Evolutionary conservation across 2,797 vertebrate genomes (phyloP).

Genomic region (Gorsachius magnificus): DNA sequence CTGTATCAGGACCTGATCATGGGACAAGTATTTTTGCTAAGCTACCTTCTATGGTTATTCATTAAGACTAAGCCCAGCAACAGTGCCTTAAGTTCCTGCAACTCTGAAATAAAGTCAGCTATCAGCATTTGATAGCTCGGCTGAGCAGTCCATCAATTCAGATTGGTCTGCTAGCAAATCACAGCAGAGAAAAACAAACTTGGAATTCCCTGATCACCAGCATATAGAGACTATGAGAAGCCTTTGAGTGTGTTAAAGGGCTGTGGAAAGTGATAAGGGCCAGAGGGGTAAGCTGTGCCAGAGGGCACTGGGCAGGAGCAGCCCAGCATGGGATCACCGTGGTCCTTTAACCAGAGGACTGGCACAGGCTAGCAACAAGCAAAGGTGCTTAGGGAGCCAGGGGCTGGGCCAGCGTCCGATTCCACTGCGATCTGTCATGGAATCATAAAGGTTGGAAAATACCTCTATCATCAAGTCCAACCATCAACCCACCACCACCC

Average conservation of each 20-base stretch:
- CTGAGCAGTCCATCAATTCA: not conserved
- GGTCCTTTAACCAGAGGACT: not conserved
- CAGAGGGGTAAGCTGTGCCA: not conserved
- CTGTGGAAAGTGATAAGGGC: not conserved
- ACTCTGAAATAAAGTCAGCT: not conserved
- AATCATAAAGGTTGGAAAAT: too few relatives aligned
- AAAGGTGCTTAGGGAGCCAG: not conserved
- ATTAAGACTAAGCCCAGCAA: not conserved
- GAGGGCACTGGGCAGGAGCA: not conserved
- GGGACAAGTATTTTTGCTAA: not conserved
- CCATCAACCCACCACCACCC: too few relatives aligned
- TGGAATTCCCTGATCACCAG: not conserved
- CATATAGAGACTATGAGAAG: not conserved
- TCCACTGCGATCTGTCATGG: not conserved
- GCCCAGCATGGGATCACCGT: too few relatives aligned
- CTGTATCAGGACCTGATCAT: not conserved
- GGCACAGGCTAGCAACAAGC: not conserved
- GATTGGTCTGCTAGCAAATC: not conserved
- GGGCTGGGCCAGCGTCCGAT: not conserved
- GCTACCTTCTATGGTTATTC: not conserved
- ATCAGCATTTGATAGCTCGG: not conserved
- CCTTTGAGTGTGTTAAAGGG: not conserved
- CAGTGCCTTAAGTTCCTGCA: not conserved
- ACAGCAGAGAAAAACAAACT: not conserved
- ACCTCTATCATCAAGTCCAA: too few relatives aligned